These are phyloP conservation scores for Agrochola litura DNA, from an alignment of 2,888 invertebrate genomes.

Conservation along the genomic window DNA sequence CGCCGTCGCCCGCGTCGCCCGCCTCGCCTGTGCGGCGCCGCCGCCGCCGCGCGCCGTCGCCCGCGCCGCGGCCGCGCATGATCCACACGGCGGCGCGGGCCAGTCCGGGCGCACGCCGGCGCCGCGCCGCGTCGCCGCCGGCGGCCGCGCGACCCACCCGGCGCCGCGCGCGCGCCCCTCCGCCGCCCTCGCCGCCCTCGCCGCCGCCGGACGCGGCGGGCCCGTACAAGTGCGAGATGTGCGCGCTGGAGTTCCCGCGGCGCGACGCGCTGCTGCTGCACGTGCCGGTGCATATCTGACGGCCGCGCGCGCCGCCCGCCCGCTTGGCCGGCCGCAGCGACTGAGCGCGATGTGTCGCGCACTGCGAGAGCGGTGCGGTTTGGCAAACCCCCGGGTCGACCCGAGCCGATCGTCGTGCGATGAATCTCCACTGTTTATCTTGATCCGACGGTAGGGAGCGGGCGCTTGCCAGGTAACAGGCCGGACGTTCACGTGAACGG, in stretches of 20 bases:
- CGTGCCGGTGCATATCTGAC: conserved; percentile 95
- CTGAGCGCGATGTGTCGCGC: background rate
- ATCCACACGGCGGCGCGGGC: conserved; percentile 34
- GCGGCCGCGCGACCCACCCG: conserved; percentile 71
- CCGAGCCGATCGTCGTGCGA: conserved; percentile 17
- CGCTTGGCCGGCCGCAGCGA: background rate
- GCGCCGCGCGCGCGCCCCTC: conserved; percentile 85
- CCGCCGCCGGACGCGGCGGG: conserved; percentile 85
- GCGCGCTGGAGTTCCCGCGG: conserved; percentile 93
- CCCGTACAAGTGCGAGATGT: conserved; percentile 95
- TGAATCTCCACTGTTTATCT: conserved; percentile 50
- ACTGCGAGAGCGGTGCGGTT: background rate
- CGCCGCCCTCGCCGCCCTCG: conserved; percentile 74
- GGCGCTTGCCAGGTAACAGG: background rate
- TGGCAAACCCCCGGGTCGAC: background rate
- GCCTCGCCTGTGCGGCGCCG: conserved; percentile 59
- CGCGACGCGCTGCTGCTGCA: conserved; percentile 93
- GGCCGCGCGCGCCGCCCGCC: conserved; percentile 40
- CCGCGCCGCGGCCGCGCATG: conserved; percentile 46
- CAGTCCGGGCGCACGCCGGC: conserved; percentile 69
- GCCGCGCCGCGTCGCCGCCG: conserved; percentile 83
- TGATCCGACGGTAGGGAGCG: background rate
- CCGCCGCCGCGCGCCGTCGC: conserved; percentile 54
- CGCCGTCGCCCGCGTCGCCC: conserved; percentile 81
- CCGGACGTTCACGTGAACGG: background rate